phyloP scores from a whole-genome alignment of 2,113 vertebrate species.

The Hirundichthys speculiger region DNA sequence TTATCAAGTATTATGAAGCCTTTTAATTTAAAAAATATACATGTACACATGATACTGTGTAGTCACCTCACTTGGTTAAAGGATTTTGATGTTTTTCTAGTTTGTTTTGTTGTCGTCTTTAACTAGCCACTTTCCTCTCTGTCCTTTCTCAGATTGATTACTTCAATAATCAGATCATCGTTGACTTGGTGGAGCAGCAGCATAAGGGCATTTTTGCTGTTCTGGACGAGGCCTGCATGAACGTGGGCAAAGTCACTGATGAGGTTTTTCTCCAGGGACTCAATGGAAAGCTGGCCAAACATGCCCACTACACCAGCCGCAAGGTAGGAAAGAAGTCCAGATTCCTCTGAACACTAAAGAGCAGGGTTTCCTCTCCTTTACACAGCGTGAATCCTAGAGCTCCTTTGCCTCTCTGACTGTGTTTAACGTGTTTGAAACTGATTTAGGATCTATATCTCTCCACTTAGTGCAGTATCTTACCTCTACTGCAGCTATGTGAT shows the following conservation, averaged over 20 bases:
- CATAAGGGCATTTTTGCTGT: slow-evolving; percentile 96
- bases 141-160: slow-evolving; percentile 89
- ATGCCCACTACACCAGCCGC: slow-evolving; percentile 95
- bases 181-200: slow-evolving; percentile 96
- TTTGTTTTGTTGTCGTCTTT: rapidly evolving
- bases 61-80: too few relatives aligned
- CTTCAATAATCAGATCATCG: slow-evolving; percentile 98
- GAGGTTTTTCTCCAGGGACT: slow-evolving; percentile 95
- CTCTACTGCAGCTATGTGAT: too few relatives aligned
- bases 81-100: too few relatives aligned
- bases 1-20: too few relatives aligned
- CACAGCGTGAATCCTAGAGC: not conserved
- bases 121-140: not conserved
- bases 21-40: too few relatives aligned
- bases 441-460: too few relatives aligned
- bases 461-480: too few relatives aligned
- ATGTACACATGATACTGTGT: too few relatives aligned
- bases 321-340: slow-evolving; percentile 83
- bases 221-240: slow-evolving; percentile 97
- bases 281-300: slow-evolving; percentile 91
- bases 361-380: too few relatives aligned
- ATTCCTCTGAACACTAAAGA: too few relatives aligned
- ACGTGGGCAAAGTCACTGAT: slow-evolving; percentile 96
- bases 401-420: too few relatives aligned
- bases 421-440: not conserved